Conservation (phyloP, 2,888 invertebrate genomes). For the Nemoura dubitans region DNA sequence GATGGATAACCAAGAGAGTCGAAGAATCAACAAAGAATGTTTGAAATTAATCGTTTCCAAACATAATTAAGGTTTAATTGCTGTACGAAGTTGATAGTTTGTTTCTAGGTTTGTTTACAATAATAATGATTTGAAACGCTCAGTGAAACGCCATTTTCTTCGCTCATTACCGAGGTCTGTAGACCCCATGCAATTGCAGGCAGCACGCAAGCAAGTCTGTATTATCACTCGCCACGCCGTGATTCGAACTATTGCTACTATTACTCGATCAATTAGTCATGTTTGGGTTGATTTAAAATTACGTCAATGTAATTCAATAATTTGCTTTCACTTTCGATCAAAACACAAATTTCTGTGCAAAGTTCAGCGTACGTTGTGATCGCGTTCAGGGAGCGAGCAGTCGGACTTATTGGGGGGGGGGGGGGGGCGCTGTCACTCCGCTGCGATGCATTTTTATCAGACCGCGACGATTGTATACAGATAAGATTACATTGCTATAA, state of each 20-base stretch:
- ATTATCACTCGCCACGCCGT: too few relatives aligned
- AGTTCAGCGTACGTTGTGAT: not conserved
- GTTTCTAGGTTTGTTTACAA: too few relatives aligned
- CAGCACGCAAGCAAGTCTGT: too few relatives aligned
- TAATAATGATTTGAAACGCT: too few relatives aligned
- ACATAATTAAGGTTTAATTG: too few relatives aligned
- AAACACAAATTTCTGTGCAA: not conserved
- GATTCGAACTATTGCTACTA: not conserved
- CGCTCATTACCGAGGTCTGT: too few relatives aligned
- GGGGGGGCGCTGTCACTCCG: not conserved
- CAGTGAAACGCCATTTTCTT: too few relatives aligned
- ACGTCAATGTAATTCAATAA: not conserved
- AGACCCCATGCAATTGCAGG: too few relatives aligned
- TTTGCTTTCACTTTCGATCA: slow-evolving; percentile 12
- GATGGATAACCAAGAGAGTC: too few relatives aligned
- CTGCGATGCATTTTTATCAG: not conserved
- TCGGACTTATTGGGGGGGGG: not conserved
- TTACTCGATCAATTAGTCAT: not conserved
- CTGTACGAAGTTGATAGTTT: too few relatives aligned
- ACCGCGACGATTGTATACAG: not conserved
- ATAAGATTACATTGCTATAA: not conserved
- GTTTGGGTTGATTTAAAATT: not conserved
- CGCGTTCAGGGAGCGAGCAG: not conserved
- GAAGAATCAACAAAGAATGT: too few relatives aligned
- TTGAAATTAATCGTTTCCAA: too few relatives aligned